phyloP scores from a whole-genome alignment of 2,888 invertebrate species.

The Phragmatobia fuliginosa region DNA sequence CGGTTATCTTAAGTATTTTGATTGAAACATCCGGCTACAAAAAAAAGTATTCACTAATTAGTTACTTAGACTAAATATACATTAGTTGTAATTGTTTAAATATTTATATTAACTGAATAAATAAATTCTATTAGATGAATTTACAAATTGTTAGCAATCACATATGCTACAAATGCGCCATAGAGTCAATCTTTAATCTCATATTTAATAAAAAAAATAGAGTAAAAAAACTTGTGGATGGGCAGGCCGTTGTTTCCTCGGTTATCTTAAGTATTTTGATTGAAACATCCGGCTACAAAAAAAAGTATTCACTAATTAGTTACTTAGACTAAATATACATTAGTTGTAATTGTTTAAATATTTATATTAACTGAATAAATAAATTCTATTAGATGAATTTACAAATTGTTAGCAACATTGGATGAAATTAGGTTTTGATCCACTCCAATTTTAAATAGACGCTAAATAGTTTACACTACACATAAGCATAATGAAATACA shows the following conservation, averaged over 20 bases:
- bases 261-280: constrained; percentile 2
- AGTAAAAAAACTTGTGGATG: neutral
- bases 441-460: neutral
- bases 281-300: neutral
- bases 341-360: neutral
- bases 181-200: neutral
- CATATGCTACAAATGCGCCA: too few species aligned
- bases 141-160: too few species aligned
- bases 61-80: neutral
- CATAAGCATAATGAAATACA: neutral
- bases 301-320: neutral
- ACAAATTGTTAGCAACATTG: neutral
- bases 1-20: neutral
- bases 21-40: neutral
- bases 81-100: neutral
- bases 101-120: too few species aligned
- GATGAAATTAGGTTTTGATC: neutral
- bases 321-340: neutral
- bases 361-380: neutral
- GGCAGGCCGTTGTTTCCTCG: neutral
- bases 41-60: neutral
- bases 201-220: neutral
- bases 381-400: neutral
- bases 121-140: too few species aligned
- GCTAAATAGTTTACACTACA: neutral